Evolutionary conservation across 2,888 invertebrate genomes (phyloP), one percentile per base, ranked within the genome.

Genomic region (Sarcophaga subvicina): DNA sequence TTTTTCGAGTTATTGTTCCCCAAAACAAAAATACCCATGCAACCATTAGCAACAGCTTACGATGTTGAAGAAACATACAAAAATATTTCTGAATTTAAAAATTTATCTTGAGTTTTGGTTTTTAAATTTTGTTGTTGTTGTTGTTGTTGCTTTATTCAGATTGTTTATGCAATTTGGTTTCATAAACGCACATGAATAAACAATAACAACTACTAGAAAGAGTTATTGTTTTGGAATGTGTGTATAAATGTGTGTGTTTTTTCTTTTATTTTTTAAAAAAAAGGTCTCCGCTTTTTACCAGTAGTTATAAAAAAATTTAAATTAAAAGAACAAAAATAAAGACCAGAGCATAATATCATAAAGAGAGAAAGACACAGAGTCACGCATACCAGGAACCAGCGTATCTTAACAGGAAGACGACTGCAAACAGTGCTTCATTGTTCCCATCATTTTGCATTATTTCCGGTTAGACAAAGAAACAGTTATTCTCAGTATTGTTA

Each of bases 381-480:
- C n/a, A n/a, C n/a, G n/a, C n/a, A n/a, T n/a, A n/a, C n/a, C n/a
- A n/a, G n/a, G n/a, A n/a, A n/a, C n/a, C n/a, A n/a, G n/a, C n/a
- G n/a, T n/a, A 63, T 59, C 72, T 80, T 10, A 64, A 64, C 72
- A 72, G 83, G 64, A 87, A 88, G 70, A 86, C 3, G 37, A 69
- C 84, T 87, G 80, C 77, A 88, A 88, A 88, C 88, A 82, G 79
- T 60, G 83, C 76, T 76, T 85, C 88, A 88, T 89, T 88, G 88
- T 87, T 86, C 80, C 78, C 85, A 80, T 76, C 78, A 85, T 86
- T 86, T 86, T 85, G 76, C 86, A 81, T 49, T 80, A 82, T 71
- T 88, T 88, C 80, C 85, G 80, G 85, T 75, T 84, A 84, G 47
- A 79, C 69, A 80, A 82, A 82, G 67, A 70, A 81, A 78, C 72